Evolutionary conservation across 2,797 vertebrate species (phyloP).

Genomic region (Hipposideros larvatus): DNA sequence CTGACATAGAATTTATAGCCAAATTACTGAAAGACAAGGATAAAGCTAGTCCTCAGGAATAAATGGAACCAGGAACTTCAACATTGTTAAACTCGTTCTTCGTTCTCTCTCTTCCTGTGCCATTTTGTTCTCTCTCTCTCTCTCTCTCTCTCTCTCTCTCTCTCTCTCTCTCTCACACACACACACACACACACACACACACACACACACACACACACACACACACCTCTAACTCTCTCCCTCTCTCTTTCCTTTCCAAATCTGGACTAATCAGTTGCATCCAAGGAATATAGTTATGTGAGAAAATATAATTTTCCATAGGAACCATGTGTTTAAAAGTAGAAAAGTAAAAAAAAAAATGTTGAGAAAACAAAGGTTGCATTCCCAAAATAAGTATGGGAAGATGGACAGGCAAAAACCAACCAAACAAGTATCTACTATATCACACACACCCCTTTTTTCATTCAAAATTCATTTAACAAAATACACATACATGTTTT

Average conservation of each 20-base stretch:
- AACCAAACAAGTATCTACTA: accelerated
- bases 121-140: not conserved
- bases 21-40: not conserved
- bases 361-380: not conserved
- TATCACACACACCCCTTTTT: accelerated
- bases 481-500: not conserved
- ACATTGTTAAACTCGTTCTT: not conserved
- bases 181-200: not conserved
- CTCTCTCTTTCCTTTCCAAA: not conserved
- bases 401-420: not conserved
- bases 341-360: not conserved
- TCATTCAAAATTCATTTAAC: not conserved
- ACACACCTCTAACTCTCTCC: not conserved
- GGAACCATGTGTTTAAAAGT: not conserved
- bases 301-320: not conserved
- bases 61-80: not conserved
- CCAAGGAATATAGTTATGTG: not conserved
- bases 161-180: too few relatives aligned
- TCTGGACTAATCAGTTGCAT: not conserved
- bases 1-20: not conserved
- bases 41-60: not conserved
- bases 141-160: not conserved
- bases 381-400: not conserved
- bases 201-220: not conserved
- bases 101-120: not conserved